These are phyloP conservation scores for Papilio protenor DNA, from an alignment of 2,888 invertebrate species.

Conservation along the genomic window DNA sequence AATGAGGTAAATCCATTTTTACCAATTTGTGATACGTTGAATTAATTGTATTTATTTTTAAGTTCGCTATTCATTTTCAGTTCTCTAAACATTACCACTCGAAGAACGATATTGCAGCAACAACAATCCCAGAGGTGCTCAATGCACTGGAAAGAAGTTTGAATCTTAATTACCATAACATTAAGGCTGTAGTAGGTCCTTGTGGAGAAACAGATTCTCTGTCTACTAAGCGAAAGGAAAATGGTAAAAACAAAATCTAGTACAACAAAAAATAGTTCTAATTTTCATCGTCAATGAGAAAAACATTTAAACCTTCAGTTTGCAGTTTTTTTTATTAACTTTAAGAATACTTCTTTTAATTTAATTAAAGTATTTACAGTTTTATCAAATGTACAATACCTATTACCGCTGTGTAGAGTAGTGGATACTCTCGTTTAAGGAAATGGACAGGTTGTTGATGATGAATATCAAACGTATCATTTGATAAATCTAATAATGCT, in stretches of 20 bases:
- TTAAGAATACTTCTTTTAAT: too few species aligned
- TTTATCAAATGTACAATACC: too few species aligned
- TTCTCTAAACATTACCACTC: background rate
- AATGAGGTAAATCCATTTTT: background rate
- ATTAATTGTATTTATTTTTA: too few species aligned
- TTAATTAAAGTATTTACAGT: too few species aligned
- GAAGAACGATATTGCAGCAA: background rate
- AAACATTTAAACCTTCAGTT: too few species aligned
- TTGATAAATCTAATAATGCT: too few species aligned
- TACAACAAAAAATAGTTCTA: background rate
- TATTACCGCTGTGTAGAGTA: too few species aligned
- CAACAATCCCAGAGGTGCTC: constrained; percentile 6
- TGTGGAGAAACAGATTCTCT: background rate
- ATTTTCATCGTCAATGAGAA: background rate
- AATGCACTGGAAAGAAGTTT: constrained; percentile 23
- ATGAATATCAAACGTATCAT: too few species aligned
- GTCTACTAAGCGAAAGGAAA: background rate
- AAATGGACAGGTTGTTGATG: too few species aligned
- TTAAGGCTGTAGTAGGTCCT: background rate
- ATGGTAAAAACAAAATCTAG: background rate
- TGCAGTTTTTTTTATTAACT: too few species aligned
- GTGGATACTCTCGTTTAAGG: too few species aligned
- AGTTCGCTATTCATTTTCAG: background rate
- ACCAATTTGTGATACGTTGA: background rate
- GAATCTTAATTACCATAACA: constrained; percentile 11